Evolutionary conservation across 2,888 invertebrate species (phyloP).

Genomic region (Cryptops parisi): DNA sequence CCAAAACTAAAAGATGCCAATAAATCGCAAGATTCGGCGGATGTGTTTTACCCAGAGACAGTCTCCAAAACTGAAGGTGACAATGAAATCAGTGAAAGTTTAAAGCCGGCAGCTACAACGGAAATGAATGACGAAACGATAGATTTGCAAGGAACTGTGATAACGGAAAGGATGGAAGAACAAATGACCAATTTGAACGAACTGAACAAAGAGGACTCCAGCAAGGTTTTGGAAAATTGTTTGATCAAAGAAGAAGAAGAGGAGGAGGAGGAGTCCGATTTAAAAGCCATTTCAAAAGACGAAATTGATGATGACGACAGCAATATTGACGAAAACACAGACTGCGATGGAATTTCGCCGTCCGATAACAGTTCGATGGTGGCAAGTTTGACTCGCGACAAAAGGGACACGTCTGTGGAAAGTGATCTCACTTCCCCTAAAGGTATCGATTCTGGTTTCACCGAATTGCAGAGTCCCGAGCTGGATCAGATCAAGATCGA

Average conservation of each 20-base stretch:
- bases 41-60: not conserved
- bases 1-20: not conserved
- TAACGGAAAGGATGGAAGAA: not conserved
- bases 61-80: not conserved
- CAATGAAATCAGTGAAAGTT: not conserved
- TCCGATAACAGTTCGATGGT: not conserved
- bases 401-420: not conserved
- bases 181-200: not conserved
- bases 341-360: not conserved
- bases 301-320: not conserved
- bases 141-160: not conserved
- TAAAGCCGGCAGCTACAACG: no score
- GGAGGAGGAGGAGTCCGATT: not conserved
- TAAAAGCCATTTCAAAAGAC: not conserved
- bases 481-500: conserved; percentile 14
- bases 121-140: not conserved
- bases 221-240: no score
- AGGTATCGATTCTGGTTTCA: conserved; percentile 15
- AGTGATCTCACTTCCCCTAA: conserved; percentile 17
- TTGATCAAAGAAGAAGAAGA: no score
- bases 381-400: not conserved
- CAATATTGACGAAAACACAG: not conserved
- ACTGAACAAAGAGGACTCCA: not conserved
- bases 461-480: conserved; percentile 18
- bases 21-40: not conserved